Conservation (phyloP, 1,140 invertebrate species). For the Meloidogyne exigua region DNA sequence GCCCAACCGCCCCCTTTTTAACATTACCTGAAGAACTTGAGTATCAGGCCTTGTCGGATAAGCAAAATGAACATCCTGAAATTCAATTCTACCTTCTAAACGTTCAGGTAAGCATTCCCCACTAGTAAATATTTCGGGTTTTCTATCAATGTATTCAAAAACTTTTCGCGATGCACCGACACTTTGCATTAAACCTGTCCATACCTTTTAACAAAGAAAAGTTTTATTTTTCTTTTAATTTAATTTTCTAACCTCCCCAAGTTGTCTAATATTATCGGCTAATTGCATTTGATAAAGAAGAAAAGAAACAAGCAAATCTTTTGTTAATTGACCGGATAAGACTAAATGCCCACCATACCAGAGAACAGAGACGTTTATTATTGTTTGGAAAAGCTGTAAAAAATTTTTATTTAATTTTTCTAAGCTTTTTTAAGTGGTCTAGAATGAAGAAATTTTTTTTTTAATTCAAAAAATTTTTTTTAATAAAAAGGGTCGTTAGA, state of each 20-base stretch:
- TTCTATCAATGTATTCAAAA: constrained; percentile 65
- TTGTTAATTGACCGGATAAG: constrained; percentile 38
- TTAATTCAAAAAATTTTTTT: not conserved
- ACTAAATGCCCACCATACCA: constrained; percentile 63
- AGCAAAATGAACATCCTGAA: constrained; percentile 65
- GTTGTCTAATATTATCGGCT: constrained; percentile 52
- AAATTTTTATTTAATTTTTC: constrained; percentile 34
- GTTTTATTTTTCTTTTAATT: too few relatives aligned
- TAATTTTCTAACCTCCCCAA: constrained; percentile 14
- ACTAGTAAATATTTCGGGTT: constrained; percentile 59
- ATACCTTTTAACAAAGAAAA: constrained; percentile 48
- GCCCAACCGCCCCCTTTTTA: too few relatives aligned
- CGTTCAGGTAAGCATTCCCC: constrained; percentile 32
- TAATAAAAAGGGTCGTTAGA: not conserved
- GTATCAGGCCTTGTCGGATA: constrained; percentile 66
- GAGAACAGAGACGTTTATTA: constrained; percentile 54
- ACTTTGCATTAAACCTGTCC: constrained; percentile 65
- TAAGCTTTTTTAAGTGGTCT: constrained; percentile 3
- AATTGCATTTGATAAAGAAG: constrained; percentile 63
- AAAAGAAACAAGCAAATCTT: constrained; percentile 54
- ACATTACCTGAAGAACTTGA: constrained; percentile 70
- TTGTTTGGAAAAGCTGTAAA: constrained; percentile 45
- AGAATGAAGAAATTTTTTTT: constrained; percentile 37
- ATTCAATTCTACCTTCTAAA: constrained; percentile 63
- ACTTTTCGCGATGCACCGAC: constrained; percentile 66